Evolutionary conservation across 2,797 vertebrate genomes (phyloP), one percentile per base, ranked within the genome.

Genomic region (Pangasius larnaudii): DNA sequence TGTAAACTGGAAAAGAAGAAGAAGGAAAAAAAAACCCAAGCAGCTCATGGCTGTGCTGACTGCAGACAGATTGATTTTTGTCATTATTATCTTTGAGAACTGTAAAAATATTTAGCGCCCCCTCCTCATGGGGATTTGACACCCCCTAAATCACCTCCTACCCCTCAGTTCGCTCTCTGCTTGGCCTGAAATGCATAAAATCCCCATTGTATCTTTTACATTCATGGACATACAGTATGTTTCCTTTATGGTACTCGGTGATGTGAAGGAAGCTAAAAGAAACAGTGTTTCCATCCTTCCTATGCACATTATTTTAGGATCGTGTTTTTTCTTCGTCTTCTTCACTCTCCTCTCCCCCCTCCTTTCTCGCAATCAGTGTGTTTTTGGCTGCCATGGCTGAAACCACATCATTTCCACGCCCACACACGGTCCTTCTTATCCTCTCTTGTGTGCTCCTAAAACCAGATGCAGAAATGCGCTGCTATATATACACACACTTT

Each of bases 391-490:
- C 91, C 91, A 91, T 88, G 92, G 92, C 93, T 93, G 91, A 95
- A 95, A 95, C 94, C 95, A 94, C 94, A 94, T 92, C 93, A 86
- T 93, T 93, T 93, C 91, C 65, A 93, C 94, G 92, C 93, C 94
- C 92, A 91, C 80, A 89, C 88, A 79, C 89, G 86, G 86, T 91
- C 85, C 89, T 89, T 92, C 88, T 87, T 86, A 89, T 93, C 93
- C 92, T 88, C 91, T 79, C 85, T 75, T 67, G 91, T 91, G 85
- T 90, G 85, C 86, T 87, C 71, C 72, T 83, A 87, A 90, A 90
- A 89, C 91, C 90, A 91, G 79, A 91, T 85, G 89, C 75, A 89
- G 84, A 88, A 89, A 84, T 39, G 72, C 51, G 75, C 83, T 88
- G 81, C 87, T 91, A 91, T 91, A 81, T 39, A 81, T 39, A 83